Evolutionary conservation across 2,113 vertebrate genomes (phyloP).

Genomic region (Nesogale talazaci): DNA sequence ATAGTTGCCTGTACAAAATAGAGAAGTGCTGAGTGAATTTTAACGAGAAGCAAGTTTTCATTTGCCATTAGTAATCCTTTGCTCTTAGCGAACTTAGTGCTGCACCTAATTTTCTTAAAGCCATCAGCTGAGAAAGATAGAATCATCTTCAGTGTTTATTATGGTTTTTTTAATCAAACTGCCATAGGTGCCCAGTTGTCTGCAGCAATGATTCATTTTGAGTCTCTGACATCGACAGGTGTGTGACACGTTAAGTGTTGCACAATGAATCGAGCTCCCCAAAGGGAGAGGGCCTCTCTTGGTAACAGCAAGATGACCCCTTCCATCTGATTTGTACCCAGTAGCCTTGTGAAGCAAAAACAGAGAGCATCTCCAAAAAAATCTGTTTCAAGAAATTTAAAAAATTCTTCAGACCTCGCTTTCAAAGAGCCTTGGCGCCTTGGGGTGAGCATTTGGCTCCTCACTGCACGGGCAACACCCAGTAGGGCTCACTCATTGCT

Average conservation of each 20-base stretch:
- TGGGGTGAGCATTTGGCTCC: too few relatives aligned
- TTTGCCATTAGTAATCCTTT: neutral
- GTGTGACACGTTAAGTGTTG: neutral
- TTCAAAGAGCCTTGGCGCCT: too few relatives aligned
- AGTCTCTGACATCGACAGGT: neutral
- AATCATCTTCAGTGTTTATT: neutral
- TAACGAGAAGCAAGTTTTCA: neutral
- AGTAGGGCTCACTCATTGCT: too few relatives aligned
- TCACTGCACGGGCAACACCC: too few relatives aligned
- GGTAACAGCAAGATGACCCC: neutral
- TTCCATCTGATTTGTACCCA: neutral
- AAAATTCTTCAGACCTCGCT: neutral
- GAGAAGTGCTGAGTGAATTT: neutral
- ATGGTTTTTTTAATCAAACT: neutral
- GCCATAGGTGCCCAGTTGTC: neutral
- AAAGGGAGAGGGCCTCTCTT: neutral
- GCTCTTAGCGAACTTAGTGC: neutral
- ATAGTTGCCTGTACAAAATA: neutral
- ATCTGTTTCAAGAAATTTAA: neutral
- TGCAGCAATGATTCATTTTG: neutral
- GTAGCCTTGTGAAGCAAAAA: neutral
- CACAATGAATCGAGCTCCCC: neutral
- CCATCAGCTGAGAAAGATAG: neutral
- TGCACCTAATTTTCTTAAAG: neutral
- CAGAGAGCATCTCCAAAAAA: neutral